Base-by-base conservation (phyloP, 2,113 vertebrate species). In the Bos javanicus region DNA sequence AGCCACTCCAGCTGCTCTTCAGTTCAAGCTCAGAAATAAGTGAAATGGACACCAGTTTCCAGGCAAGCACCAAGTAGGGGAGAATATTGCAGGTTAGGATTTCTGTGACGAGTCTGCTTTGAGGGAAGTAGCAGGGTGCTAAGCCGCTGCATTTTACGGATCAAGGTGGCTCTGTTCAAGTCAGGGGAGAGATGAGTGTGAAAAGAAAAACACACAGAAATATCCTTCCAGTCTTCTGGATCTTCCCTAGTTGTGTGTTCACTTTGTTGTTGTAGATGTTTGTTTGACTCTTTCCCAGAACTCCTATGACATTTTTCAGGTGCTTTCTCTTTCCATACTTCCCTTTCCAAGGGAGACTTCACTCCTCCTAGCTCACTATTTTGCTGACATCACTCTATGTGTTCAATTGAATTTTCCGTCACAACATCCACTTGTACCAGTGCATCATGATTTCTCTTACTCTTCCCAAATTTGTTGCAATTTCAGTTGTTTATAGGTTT, bases 71-170 rank as follows among this genome's bases (percentile, higher is more conserved):
- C 21, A 84, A 84, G n/a, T 9, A 56, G n/a, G 33, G 25, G n/a
- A 25, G n/a, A 36, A 56, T 14, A 26, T 10, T 39, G 23, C n/a
- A 56, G 1, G 25, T 9, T 39, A 83, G 21, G 3, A 36, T 36
- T 84, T 56, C 33, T 56, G 13, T 1, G 1, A 36, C 16, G 33
- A 39, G 13, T 15, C 4, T 84, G 4, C 12, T 84, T 56, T 84
- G 6, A 83, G n/a, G 52, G 50, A 83, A 23, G n/a, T 3, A 25
- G 7, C 33, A 25, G 52, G 17, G 52, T 9, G n/a, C 13, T 15
- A 9, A 36, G 7, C 4, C 1, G 0, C 33, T 14, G 1, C n/a
- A n/a, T 13, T 25, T 84, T 56, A 26, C 3, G 36, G n/a, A 36
- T 13, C 81, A 56, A 15, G n/a, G 4, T n/a, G 14, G 3, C 52